phyloP scores from a whole-genome alignment of 2,797 vertebrate genomes.

The Sciaenops ocellatus region DNA sequence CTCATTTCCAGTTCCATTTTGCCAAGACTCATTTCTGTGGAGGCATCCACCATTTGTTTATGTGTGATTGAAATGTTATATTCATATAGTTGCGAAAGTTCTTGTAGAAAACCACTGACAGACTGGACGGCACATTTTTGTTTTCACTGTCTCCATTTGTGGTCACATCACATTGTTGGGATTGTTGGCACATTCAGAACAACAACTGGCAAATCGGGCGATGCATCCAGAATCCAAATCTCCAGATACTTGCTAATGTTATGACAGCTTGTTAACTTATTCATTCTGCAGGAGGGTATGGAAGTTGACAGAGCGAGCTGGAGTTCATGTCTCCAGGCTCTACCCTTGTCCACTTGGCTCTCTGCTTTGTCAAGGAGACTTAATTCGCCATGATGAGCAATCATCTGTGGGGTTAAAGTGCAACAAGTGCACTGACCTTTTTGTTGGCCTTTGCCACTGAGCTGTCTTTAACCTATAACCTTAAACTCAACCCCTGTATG shows the following conservation, averaged over 20 bases:
- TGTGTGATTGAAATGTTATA: constrained; percentile 60
- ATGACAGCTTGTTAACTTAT: constrained; percentile 77
- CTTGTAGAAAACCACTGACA: constrained; percentile 24
- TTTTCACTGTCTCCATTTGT: constrained; percentile 48
- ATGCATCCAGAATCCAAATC: constrained; percentile 62
- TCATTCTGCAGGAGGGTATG: constrained; percentile 65
- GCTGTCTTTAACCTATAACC: constrained; percentile 70
- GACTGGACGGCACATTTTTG: constrained; percentile 41
- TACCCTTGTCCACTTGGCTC: constrained; percentile 64
- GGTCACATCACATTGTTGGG: constrained; percentile 49
- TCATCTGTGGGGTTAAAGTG: constrained; percentile 71
- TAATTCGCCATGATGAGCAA: constrained; percentile 77
- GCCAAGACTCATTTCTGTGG: constrained; percentile 49
- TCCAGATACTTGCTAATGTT: constrained; percentile 69
- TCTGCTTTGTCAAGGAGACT: constrained; percentile 66
- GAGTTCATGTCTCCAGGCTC: constrained; percentile 68
- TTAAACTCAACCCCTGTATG: constrained; percentile 32
- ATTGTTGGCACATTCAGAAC: constrained; percentile 39
- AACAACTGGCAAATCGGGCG: constrained; percentile 33
- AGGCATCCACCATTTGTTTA: constrained; percentile 48
- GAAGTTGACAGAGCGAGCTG: constrained; percentile 70
- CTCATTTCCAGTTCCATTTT: constrained; percentile 66
- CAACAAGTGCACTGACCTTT: constrained; percentile 67
- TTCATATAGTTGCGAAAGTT: constrained; percentile 44
- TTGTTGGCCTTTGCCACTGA: constrained; percentile 57